Percentiles rank a stretch among this genome's conserved stretches.
These are phyloP conservation scores for Fistularia tabacaria DNA, from an alignment of 2,797 vertebrate genomes.

Conservation along the genomic window DNA sequence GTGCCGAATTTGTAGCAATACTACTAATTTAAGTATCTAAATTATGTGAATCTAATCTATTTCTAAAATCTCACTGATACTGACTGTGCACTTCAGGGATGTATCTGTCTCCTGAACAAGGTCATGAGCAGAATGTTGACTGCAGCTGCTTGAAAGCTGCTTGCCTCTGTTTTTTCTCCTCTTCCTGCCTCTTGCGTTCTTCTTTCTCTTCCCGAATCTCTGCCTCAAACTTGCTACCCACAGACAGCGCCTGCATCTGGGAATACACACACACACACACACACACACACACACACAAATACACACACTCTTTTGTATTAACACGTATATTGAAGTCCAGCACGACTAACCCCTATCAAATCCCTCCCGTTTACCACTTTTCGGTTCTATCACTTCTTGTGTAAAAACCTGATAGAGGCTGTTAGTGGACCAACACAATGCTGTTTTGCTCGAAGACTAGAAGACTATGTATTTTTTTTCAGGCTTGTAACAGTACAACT, in stretches of 20 bases:
- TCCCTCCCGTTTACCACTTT: too few species aligned
- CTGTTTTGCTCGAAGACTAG: too few species aligned
- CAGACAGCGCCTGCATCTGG: constrained; percentile 85
- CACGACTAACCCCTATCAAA: not conserved
- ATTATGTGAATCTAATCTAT: constrained; percentile 24
- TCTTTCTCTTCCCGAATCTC: constrained; percentile 93
- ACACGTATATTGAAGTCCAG: not conserved
- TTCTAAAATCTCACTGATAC: constrained; percentile 13
- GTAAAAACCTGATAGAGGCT: too few species aligned
- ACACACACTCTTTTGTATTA: not conserved
- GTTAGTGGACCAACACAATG: too few species aligned
- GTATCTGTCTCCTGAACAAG: not conserved
- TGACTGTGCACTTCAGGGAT: constrained; percentile 12
- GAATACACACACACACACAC: constrained; percentile 22
- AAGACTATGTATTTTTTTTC: too few species aligned
- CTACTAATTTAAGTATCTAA: constrained; percentile 2
- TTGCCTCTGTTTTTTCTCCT: constrained; percentile 82
- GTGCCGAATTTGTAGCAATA: constrained; percentile 23
- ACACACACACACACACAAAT: not conserved
- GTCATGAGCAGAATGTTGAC: constrained; percentile 81
- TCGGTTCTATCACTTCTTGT: too few species aligned
- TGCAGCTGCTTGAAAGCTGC: constrained; percentile 91
- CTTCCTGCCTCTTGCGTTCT: constrained; percentile 83
- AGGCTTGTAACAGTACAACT: too few species aligned
- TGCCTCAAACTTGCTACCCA: constrained; percentile 88